Evolutionary conservation across 2,113 vertebrate genomes (phyloP).

Genomic region (Dinomys branickii): DNA sequence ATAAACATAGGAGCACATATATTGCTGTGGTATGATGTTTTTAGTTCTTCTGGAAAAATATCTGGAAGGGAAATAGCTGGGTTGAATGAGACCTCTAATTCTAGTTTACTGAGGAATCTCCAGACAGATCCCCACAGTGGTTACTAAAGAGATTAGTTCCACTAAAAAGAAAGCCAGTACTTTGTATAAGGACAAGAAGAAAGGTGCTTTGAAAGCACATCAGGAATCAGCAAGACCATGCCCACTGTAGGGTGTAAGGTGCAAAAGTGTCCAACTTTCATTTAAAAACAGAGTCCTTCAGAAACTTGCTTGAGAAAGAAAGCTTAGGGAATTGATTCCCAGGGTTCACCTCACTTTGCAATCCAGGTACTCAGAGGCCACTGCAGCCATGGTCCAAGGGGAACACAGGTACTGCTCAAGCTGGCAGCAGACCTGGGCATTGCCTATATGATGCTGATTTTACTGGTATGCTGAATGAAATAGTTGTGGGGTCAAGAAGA

Average conservation of each 20-base stretch:
- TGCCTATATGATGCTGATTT: not conserved
- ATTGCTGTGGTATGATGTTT: no score
- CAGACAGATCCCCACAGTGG: no score
- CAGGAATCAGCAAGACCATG: not conserved
- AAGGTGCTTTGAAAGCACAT: not conserved
- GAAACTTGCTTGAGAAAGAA: not conserved
- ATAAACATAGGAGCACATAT: no score
- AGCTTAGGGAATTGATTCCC: not conserved
- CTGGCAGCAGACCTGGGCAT: not conserved
- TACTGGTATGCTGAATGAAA: not conserved
- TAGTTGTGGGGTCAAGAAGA: not conserved
- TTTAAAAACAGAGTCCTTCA: not conserved
- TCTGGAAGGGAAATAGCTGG: no score
- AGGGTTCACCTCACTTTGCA: not conserved
- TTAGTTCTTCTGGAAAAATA: no score
- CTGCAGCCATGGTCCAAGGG: not conserved
- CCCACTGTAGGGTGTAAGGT: not conserved
- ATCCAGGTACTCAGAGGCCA: not conserved
- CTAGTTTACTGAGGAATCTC: no score
- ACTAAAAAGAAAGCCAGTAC: not conserved
- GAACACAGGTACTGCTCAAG: not conserved
- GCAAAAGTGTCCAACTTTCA: not conserved
- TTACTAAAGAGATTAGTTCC: not conserved
- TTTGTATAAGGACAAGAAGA: not conserved
- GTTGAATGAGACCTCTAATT: no score